Percentiles rank a stretch among this genome's conserved stretches.
phyloP scores from a whole-genome alignment of 2,888 invertebrate species.

The Prenolepis imparis region DNA sequence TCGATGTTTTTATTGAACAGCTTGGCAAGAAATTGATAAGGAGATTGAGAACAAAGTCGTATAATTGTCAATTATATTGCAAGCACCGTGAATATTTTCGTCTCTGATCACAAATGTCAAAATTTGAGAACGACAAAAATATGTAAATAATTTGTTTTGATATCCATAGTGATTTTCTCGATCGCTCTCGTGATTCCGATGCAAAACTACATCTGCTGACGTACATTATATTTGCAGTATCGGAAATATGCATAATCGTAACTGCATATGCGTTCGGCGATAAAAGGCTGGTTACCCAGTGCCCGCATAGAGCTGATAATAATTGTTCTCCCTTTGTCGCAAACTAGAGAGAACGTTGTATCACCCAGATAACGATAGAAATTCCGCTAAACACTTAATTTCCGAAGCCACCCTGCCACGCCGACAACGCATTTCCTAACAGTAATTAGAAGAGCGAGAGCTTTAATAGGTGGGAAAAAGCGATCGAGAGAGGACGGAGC shows the following conservation, averaged over 20 bases:
- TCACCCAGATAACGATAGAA: conserved; percentile 34
- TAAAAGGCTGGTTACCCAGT: conserved; percentile 2
- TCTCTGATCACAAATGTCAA: background rate
- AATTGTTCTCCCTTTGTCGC: background rate
- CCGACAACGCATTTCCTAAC: conserved; percentile 51
- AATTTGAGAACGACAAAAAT: background rate
- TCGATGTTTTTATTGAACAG: background rate
- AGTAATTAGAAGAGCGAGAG: conserved; percentile 37
- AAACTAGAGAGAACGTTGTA: background rate
- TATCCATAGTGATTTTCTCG: background rate
- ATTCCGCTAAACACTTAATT: conserved; percentile 37
- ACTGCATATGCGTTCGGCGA: background rate
- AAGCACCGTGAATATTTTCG: background rate
- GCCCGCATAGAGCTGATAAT: background rate
- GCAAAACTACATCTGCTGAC: background rate
- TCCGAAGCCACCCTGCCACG: conserved; percentile 2
- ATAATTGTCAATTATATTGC: background rate
- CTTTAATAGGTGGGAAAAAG: conserved; percentile 38
- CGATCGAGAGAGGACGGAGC: conserved; percentile 28
- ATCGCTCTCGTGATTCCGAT: background rate
- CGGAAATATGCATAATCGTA: background rate
- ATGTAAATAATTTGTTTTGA: background rate
- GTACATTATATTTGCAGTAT: background rate
- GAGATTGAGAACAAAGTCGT: background rate
- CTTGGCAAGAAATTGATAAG: background rate